phyloP scores from a whole-genome alignment of 2,888 invertebrate genomes.

The Lottia gigantea region DNA sequence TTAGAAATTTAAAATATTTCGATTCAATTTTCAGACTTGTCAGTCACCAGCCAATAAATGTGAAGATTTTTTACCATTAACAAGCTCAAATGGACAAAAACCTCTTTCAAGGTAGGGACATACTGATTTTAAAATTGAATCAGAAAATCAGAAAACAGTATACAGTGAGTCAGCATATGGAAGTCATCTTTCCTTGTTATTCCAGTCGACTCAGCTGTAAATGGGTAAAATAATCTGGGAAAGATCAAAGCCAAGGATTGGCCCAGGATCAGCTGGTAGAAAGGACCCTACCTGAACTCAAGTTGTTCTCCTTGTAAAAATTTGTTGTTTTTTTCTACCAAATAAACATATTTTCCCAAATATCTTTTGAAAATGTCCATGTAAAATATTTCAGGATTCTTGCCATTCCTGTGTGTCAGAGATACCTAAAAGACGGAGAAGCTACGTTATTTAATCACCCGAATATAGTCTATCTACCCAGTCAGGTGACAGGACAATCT shows the following conservation, averaged over 20 bases:
- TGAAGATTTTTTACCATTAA: conserved; percentile 68
- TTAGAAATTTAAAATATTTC: not conserved
- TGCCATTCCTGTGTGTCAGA: conserved; percentile 72
- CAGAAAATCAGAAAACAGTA: too few relatives aligned
- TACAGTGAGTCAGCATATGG: too few relatives aligned
- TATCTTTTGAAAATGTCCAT: too few relatives aligned
- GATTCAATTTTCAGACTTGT: conserved; percentile 64
- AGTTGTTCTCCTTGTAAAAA: too few relatives aligned
- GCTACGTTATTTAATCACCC: conserved; percentile 72
- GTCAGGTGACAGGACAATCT: conserved; percentile 70
- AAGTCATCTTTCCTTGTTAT: too few relatives aligned
- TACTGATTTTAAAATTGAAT: too few relatives aligned
- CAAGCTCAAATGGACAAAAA: conserved; percentile 57
- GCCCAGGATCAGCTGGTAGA: too few relatives aligned
- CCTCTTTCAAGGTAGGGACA: conserved; percentile 51
- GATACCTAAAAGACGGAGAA: conserved; percentile 65
- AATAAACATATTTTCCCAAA: too few relatives aligned
- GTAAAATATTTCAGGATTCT: conserved; percentile 67
- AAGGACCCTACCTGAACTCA: too few relatives aligned
- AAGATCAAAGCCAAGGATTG: not conserved
- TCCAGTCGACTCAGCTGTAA: too few relatives aligned
- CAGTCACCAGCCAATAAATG: conserved; percentile 67
- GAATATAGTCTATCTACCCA: conserved; percentile 72
- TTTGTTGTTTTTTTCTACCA: too few relatives aligned
- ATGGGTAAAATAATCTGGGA: too few relatives aligned